These are phyloP conservation scores for Xiphophorus birchmanni DNA, from an alignment of 2,797 vertebrate genomes.

Conservation along the genomic window DNA sequence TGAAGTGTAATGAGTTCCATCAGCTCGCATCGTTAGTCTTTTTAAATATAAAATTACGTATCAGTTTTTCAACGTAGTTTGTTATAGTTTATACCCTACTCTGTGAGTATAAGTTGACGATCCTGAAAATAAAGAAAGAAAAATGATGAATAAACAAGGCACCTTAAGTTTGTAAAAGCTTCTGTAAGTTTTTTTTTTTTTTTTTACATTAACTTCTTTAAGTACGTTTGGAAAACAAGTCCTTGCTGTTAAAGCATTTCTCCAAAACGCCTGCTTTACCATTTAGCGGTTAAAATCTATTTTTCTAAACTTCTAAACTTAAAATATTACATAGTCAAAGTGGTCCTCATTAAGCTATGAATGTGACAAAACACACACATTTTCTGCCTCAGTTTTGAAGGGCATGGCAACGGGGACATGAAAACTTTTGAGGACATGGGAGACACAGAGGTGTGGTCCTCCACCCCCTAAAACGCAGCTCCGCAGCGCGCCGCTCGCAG, in stretches of 20 bases:
- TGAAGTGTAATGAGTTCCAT: not conserved
- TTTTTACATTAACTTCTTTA: not conserved
- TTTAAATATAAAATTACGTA: not conserved
- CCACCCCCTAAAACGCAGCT: slow-evolving; percentile 36
- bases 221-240: not conserved
- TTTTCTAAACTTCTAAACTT: not conserved
- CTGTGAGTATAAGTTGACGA: not conserved
- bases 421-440: slow-evolving; percentile 18
- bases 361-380: not conserved
- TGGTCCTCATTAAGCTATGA: not conserved
- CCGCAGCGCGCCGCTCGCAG: slow-evolving; percentile 19
- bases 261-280: not conserved
- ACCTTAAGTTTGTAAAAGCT: not conserved
- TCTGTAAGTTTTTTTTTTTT: no score
- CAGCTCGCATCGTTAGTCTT: not conserved
- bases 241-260: not conserved
- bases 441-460: slow-evolving; percentile 65
- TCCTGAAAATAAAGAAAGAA: not conserved
- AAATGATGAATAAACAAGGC: not conserved
- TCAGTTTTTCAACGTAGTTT: not conserved
- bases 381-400: slow-evolving; percentile 15
- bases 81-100: not conserved
- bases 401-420: slow-evolving; percentile 29
- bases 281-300: not conserved
- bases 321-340: not conserved